Conservation (phyloP, 2,113 vertebrate species). For the Syngnathus typhle region DNA sequence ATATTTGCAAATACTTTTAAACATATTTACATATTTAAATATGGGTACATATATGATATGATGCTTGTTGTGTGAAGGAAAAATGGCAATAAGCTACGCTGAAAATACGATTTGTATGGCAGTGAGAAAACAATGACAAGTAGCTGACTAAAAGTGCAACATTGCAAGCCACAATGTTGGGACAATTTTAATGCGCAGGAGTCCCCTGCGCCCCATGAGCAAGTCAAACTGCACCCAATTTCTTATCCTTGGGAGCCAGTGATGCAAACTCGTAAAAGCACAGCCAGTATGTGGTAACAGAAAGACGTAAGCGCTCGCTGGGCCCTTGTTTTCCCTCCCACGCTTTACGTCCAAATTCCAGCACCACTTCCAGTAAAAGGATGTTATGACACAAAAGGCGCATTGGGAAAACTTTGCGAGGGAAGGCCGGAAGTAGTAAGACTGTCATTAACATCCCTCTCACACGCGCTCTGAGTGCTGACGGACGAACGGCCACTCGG, state of each 20-base stretch:
- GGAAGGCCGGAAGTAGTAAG: constrained; percentile 2
- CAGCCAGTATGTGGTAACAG: neutral
- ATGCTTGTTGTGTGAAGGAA: no score
- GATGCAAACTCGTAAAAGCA: neutral
- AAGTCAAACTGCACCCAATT: neutral
- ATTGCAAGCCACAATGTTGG: neutral
- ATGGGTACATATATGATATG: no score
- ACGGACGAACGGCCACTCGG: neutral
- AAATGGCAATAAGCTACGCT: no score
- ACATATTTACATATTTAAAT: no score
- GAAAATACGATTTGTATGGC: neutral
- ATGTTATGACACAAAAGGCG: constrained; percentile 51
- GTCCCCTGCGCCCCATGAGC: no score
- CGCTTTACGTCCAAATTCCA: constrained; percentile 42
- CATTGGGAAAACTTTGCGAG: constrained; percentile 32
- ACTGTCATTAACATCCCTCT: neutral
- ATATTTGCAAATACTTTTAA: no score
- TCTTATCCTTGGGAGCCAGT: neutral
- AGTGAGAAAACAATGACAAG: no score
- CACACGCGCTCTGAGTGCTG: constrained; percentile 26
- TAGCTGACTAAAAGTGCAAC: neutral
- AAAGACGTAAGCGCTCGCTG: neutral
- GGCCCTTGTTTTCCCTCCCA: constrained; percentile 34
- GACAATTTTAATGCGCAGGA: neutral
- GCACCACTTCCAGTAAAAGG: constrained; percentile 52